phyloP scores from a whole-genome alignment of 2,797 vertebrate species.

The Staurois parvus region DNA sequence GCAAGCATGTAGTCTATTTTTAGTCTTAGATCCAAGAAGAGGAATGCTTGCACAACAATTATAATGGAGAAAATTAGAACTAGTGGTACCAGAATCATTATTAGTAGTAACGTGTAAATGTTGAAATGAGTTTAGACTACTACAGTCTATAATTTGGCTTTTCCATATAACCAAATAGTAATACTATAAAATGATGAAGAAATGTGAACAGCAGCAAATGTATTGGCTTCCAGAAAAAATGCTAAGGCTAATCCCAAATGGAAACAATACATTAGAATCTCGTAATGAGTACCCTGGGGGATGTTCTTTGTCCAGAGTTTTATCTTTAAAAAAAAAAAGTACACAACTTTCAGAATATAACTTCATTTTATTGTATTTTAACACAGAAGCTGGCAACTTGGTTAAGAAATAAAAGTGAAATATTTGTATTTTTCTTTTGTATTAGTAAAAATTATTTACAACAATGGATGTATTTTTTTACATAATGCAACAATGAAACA shows the following conservation, averaged over 20 bases:
- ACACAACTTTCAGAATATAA: slow-evolving; percentile 4
- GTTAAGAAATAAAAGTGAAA: not conserved
- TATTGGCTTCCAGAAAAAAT: slow-evolving; percentile 3
- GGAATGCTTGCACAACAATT: not conserved
- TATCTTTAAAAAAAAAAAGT: slow-evolving; percentile 34
- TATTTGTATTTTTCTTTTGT: too few species aligned
- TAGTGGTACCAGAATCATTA: not conserved
- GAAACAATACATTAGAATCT: slow-evolving; percentile 29
- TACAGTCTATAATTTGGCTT: slow-evolving; percentile 10
- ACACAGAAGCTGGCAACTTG: not conserved
- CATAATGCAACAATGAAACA: too few species aligned
- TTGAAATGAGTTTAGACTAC: not conserved
- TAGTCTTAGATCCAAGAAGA: not conserved
- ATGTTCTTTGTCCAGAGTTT: slow-evolving; percentile 47
- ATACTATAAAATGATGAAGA: not conserved
- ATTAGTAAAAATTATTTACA: too few species aligned
- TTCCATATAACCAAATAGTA: not conserved
- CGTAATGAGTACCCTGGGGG: slow-evolving; percentile 50
- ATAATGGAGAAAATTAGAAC: not conserved
- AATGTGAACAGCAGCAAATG: not conserved
- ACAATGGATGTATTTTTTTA: too few species aligned
- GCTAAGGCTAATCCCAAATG: slow-evolving; percentile 35
- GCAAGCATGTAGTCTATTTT: not conserved
- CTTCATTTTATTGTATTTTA: not conserved
- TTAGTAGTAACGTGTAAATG: not conserved